Percentiles rank a stretch among this genome's conserved stretches.
phyloP scores from a whole-genome alignment of 2,113 vertebrate species.

The Numida meleagris region DNA sequence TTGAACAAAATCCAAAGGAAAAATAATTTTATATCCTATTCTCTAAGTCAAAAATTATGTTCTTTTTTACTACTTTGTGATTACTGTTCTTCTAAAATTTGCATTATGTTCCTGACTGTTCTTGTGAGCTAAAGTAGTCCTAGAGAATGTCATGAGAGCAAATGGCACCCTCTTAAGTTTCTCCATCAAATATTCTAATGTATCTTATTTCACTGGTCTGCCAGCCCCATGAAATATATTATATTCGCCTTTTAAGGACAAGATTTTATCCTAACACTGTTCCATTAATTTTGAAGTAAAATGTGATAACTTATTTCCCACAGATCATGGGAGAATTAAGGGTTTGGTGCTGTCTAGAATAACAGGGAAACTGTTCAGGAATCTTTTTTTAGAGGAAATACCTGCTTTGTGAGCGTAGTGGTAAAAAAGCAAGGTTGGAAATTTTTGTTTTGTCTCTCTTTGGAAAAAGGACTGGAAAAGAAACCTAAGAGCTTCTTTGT shows the following conservation, averaged over 20 bases:
- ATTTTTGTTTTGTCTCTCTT: background rate
- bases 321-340: background rate
- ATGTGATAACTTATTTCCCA: background rate
- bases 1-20: background rate
- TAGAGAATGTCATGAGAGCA: background rate
- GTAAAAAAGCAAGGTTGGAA: background rate
- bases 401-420: background rate
- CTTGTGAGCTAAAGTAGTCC: background rate
- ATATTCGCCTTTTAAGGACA: background rate
- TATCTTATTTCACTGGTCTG: background rate
- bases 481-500: background rate
- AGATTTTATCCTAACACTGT: background rate
- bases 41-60: background rate
- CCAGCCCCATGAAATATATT: background rate
- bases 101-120: background rate
- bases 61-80: background rate
- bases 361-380: background rate
- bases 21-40: background rate
- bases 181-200: background rate
- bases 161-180: background rate
- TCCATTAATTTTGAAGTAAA: conserved; percentile 1
- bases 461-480: background rate
- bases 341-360: background rate
- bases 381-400: background rate
- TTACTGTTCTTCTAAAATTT: background rate